Conservation (phyloP, 2,113 vertebrate genomes). For the Aramus guarauna region DNA sequence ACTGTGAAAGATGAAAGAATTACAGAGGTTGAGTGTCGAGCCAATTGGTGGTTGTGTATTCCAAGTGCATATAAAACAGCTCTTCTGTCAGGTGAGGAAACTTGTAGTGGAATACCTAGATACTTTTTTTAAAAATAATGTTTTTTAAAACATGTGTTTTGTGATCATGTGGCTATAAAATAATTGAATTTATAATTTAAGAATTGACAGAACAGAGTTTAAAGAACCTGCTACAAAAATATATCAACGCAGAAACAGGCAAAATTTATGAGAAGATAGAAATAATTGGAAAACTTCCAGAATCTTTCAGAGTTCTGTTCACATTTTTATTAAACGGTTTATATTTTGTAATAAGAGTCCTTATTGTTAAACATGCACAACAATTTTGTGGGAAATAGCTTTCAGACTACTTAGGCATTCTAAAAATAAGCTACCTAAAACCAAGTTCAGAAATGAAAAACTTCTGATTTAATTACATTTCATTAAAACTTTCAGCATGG, state of each 20-base stretch:
- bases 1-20: neutral
- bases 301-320: neutral
- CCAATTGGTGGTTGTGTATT: neutral
- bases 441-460: neutral
- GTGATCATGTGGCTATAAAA: neutral
- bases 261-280: neutral
- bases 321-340: neutral
- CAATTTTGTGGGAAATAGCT: neutral
- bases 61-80: neutral
- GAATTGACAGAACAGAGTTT: neutral
- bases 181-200: neutral
- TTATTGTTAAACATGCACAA: neutral
- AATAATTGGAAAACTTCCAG: neutral
- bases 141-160: neutral
- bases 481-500: neutral
- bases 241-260: neutral
- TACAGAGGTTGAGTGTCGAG: neutral
- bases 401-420: neutral
- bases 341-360: neutral
- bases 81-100: neutral
- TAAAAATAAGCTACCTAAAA: neutral
- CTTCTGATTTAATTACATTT: neutral
- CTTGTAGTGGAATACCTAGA: neutral
- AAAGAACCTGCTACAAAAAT: neutral
- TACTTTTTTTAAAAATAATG: neutral